A percentile compares a stretch with the other conserved stretches of the same genome.
Evolutionary conservation across 2,888 invertebrate genomes (phyloP).

Genomic region (Bellardia bayeri): DNA sequence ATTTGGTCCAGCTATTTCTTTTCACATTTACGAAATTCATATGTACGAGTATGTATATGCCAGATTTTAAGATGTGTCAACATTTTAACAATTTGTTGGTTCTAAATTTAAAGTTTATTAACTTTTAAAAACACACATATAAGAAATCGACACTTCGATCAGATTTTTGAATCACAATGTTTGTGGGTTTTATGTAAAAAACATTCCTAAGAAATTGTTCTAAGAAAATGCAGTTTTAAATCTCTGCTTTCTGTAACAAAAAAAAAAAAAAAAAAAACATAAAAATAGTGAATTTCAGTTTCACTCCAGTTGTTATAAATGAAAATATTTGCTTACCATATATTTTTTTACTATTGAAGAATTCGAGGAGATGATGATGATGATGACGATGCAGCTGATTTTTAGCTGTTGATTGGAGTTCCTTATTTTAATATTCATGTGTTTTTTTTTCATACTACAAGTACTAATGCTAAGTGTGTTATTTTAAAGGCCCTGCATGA

Average conservation of each 20-base stretch:
- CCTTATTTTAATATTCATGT: constrained; percentile 18
- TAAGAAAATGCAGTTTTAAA: background rate
- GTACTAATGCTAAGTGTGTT: background rate
- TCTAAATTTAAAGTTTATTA: too few relatives aligned
- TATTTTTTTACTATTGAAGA: background rate
- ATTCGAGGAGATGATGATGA: constrained; percentile 31
- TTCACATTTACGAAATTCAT: too few relatives aligned
- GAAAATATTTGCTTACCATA: constrained; percentile 17
- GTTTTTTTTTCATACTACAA: background rate
- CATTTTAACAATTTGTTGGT: too few relatives aligned
- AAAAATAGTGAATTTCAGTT: background rate
- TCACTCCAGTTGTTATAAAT: constrained; percentile 28
- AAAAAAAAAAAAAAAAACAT: background rate
- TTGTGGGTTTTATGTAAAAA: too few relatives aligned
- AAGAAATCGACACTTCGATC: too few relatives aligned
- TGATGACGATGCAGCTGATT: constrained; percentile 13
- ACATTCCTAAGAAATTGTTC: too few relatives aligned
- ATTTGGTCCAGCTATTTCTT: too few relatives aligned
- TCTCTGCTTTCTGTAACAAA: background rate
- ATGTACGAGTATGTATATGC: too few relatives aligned
- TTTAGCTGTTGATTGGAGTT: constrained; percentile 41
- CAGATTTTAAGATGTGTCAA: too few relatives aligned
- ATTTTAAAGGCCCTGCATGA: constrained; percentile 28
- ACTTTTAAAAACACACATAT: too few relatives aligned
- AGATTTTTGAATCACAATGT: too few relatives aligned